Percentiles rank a stretch among this genome's conserved stretches.
Conservation (phyloP, 2,113 vertebrate species). For the Lepus timidus region DNA sequence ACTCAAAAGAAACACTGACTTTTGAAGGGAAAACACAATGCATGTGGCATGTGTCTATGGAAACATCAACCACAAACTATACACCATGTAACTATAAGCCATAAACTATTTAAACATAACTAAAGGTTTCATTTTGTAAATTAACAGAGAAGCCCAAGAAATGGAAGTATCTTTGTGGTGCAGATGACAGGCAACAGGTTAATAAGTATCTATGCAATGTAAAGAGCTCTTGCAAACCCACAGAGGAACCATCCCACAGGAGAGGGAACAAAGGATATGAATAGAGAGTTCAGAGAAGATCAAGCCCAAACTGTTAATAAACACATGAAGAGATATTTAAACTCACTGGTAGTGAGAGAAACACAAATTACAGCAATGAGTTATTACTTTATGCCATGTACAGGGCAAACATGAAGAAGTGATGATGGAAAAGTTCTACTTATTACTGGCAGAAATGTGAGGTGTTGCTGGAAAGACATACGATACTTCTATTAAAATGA, state of each 20-base stretch:
- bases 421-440: conserved; percentile 38
- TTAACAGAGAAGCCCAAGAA: conserved; percentile 19
- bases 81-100: not conserved
- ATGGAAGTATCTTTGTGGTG: conserved; percentile 37
- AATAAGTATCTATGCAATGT: not conserved
- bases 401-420: conserved; percentile 61
- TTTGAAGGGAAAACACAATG: conserved; percentile 16
- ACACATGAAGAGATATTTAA: conserved; percentile 45
- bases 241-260: conserved; percentile 29
- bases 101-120: not conserved
- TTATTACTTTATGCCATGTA: conserved; percentile 32
- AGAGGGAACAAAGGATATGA: conserved; percentile 60
- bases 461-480: conserved; percentile 52
- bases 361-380: conserved; percentile 53
- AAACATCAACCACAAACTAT: not conserved
- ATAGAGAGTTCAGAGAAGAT: conserved; percentile 32
- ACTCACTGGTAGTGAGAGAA: conserved; percentile 54
- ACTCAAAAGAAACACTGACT: not conserved
- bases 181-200: conserved; percentile 47
- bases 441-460: conserved; percentile 23
- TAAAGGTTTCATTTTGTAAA: conserved; percentile 13
- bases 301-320: conserved; percentile 49
- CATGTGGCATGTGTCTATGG: not conserved
- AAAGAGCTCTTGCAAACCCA: conserved; percentile 42
- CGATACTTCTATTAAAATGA: conserved; percentile 63